Percentiles rank a stretch among this genome's conserved stretches.
Evolutionary conservation across 2,888 invertebrate species (phyloP).

Genomic region (Oxycera nigricornis): DNA sequence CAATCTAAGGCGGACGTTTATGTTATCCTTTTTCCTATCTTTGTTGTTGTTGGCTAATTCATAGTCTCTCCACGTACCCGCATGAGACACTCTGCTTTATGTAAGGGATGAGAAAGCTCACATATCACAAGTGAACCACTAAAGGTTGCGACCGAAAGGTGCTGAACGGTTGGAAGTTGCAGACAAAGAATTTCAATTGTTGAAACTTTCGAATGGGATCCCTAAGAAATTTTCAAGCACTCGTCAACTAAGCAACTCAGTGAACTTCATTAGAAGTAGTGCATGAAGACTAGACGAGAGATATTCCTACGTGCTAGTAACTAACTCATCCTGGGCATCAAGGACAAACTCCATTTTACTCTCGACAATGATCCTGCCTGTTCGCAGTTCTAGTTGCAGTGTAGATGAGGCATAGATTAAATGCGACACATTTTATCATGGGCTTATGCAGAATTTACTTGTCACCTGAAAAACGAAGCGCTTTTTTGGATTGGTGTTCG

Average conservation of each 20-base stretch:
- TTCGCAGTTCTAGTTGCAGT: background rate
- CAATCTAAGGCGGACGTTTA: slow-evolving; percentile 15
- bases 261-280: background rate
- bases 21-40: background rate
- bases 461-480: background rate
- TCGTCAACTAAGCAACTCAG: background rate
- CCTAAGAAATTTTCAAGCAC: background rate
- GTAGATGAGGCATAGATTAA: background rate
- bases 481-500: background rate
- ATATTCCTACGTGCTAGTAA: background rate
- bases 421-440: background rate
- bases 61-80: background rate
- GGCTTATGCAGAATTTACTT: background rate
- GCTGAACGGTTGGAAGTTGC: background rate
- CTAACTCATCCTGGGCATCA: background rate
- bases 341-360: background rate
- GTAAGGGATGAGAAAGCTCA: background rate
- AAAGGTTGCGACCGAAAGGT: background rate
- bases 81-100: background rate
- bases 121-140: background rate
- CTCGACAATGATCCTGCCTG: background rate
- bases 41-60: background rate
- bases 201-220: background rate
- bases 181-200: slow-evolving; percentile 26
- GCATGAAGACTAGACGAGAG: background rate